Base-by-base conservation (phyloP, 2,797 vertebrate species). In the Borostomias antarcticus region DNA sequence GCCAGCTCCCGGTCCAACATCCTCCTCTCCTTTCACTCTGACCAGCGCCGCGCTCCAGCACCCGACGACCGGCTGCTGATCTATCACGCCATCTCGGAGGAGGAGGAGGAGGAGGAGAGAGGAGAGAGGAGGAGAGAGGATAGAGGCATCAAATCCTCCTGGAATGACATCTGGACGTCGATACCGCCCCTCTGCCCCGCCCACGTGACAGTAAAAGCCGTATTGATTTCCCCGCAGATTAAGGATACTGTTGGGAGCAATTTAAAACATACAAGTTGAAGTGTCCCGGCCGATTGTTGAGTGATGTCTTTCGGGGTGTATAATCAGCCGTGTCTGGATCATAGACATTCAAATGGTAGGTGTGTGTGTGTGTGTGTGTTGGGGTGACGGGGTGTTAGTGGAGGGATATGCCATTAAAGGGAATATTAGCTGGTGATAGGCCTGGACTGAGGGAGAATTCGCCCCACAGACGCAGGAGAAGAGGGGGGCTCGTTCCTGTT, bases 181-280 rank as follows among this genome's bases (percentile, higher is more conserved):
- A 90, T 92, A 90, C 69, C 69, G 30, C 70, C 79, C 82, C 82
- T 69, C 76, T 66, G 73, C 79, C 86, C 81, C 82, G 85, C 75
- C 82, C 70, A 86, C 81, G 86, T 89, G 90, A 89, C 89, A 88
- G 89, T 90, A 88, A 92, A 91, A 90, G 91, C 85, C 72, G 68
- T 89, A 92, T 92, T 90, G 92, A 92, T 92, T 92, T 89, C 83
- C 70, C 70, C 69, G 70, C 81, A 83, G 88, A 92, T 90, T 89
- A 89, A 92, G 82, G 84, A 88, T 85, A 85, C 91, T 85, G 79
- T 73, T 75, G 91, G 89, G 90, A 93, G 89, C 89, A 91, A 91
- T 92, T 89, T 91, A 90, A n/a, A 91, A 87, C 87, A 88, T 83
- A 85, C 85, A 84, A 84, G 83, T 85, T 80, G 82, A 86, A 84